Percentiles rank a stretch among this genome's conserved stretches.
These are phyloP conservation scores for Sorex araneus DNA, from an alignment of 2,113 vertebrate species.

Conservation along the genomic window DNA sequence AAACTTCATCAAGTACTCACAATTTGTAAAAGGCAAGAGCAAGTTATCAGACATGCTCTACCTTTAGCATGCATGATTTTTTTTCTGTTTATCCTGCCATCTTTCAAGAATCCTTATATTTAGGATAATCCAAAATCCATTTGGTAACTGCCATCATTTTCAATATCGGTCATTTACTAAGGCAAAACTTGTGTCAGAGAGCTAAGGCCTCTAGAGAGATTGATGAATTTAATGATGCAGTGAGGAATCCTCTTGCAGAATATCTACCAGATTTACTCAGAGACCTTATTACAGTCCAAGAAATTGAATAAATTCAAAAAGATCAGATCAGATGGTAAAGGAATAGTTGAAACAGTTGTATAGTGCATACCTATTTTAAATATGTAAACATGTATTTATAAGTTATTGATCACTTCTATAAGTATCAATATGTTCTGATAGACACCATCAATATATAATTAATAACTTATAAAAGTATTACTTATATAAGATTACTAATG, in stretches of 20 bases:
- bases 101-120: not conserved
- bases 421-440: too few species aligned
- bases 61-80: not conserved
- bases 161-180: not conserved
- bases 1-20: not conserved
- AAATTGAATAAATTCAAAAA: not conserved
- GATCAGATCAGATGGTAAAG: not conserved
- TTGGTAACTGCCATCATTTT: not conserved
- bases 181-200: not conserved
- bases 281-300: not conserved
- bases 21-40: not conserved
- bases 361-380: not conserved
- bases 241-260: accelerated
- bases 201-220: not conserved
- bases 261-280: not conserved
- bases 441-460: too few species aligned
- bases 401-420: not conserved
- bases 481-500: too few species aligned
- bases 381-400: too few species aligned
- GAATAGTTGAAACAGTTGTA: not conserved
- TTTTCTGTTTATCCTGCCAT: not conserved
- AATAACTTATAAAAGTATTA: too few species aligned
- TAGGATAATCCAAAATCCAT: not conserved
- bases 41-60: not conserved
- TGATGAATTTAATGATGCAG: not conserved